Base-by-base conservation (phyloP, 30 jellyfish, hydroid and myxozoan species). In the Pseudorhiza aurosa region DNA sequence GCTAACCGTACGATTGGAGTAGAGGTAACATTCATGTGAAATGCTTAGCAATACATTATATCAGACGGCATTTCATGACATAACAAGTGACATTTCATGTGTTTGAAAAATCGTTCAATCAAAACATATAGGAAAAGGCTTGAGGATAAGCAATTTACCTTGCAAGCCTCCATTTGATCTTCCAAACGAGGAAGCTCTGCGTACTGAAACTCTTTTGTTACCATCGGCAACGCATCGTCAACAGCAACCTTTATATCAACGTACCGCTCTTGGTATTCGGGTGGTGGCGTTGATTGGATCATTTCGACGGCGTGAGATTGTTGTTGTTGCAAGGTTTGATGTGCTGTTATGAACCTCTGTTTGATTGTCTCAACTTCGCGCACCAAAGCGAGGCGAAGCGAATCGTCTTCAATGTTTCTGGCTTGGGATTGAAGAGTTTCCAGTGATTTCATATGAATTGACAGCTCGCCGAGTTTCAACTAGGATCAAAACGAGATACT, bases 281-380 rank as follows among this genome's bases (percentile, higher is more conserved):
- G 96, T 19, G 98, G 98, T 3, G 98, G 98, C 1, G 95, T 81
- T 26, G 97, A 85, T 46, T 92, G 95, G 62, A 92, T 86, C 82
- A 76, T 72, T 68, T 77, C 98, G 32, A 77, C 64, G 0, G 92
- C 83, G 44, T 83, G 87, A 12, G 88, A 67, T 26, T 85, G 95
- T 79, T 92, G 92, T 31, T 85, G 92, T 45, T 85, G 89, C 65
- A 92, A 51, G 18, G 88, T 73, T 33, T 63, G 83, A 12, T 72
- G 88, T 10, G 89, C 90, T 7, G 85, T 76, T 0, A 68, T 64
- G 70, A 92, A 77, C 84, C 92, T 85, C 72, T 72, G 88, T 44
- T 68, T 55, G 76, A 78, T 94, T 26, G 87, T 71, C 55, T 92
- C 89, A n/a, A 85, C 83, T 58, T 92, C 98, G 19, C 86, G 59